phyloP scores from a whole-genome alignment of 2,888 invertebrate species.

The Ochropleura plecta region DNA sequence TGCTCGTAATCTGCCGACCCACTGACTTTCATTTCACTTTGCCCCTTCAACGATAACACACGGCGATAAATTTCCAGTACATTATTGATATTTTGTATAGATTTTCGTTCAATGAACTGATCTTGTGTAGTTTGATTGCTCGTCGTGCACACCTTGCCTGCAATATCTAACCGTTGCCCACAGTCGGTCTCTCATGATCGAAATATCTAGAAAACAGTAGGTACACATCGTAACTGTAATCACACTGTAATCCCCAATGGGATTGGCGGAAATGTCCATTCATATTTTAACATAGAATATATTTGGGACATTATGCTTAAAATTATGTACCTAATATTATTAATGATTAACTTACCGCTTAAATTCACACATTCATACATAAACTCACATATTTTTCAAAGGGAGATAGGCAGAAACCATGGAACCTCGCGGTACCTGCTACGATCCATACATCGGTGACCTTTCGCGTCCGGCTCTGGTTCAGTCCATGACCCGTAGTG shows the following conservation, averaged over 20 bases:
- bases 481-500: too few relatives aligned
- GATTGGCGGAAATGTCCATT: neutral
- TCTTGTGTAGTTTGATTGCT: too few relatives aligned
- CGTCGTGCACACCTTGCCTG: neutral
- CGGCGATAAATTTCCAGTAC: too few relatives aligned
- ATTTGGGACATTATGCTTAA: neutral
- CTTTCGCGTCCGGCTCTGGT: too few relatives aligned
- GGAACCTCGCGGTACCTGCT: neutral
- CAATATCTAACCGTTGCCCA: neutral
- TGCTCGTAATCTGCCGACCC: conserved; percentile 4
- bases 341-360: neutral
- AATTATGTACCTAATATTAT: neutral
- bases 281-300: neutral
- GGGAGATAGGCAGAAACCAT: neutral
- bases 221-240: neutral
- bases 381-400: neutral
- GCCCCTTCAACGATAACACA: neutral
- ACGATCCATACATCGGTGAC: neutral
- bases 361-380: neutral
- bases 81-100: too few relatives aligned
- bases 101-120: too few relatives aligned
- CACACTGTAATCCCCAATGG: neutral
- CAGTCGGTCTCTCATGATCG: neutral
- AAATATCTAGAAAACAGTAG: neutral
- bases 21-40: neutral